Percentiles rank a stretch among this genome's conserved stretches.
Conservation (phyloP, 2,113 vertebrate species). For the Calidris pugnax region DNA sequence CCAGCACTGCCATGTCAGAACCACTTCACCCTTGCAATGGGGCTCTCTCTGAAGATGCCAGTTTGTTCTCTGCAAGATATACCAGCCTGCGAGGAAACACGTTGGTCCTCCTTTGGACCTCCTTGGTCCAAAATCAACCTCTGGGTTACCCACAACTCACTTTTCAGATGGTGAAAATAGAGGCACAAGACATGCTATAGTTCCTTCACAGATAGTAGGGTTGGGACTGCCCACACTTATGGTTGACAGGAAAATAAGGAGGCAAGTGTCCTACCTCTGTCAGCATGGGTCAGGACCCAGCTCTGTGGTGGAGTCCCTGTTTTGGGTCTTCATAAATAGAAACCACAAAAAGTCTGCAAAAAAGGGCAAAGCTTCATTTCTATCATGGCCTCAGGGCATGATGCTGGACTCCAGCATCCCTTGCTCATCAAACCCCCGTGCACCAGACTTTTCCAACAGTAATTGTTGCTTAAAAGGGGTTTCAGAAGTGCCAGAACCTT, state of each 20-base stretch:
- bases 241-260: background rate
- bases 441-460: accelerated
- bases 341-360: background rate
- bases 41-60: background rate
- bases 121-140: background rate
- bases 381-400: accelerated
- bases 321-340: background rate
- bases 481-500: background rate
- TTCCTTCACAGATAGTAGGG: background rate
- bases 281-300: accelerated
- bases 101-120: too few species aligned
- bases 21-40: background rate
- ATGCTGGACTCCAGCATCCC: background rate
- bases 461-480: background rate
- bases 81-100: background rate
- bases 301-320: background rate
- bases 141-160: accelerated
- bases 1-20: background rate
- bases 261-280: background rate
- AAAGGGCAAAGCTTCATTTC: background rate
- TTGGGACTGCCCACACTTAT: background rate
- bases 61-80: background rate
- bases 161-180: background rate
- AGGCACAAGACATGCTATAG: background rate
- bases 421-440: accelerated